Evolutionary conservation across 2,113 vertebrate genomes (phyloP).

Genomic region (Thalassarche chlororhynchos): DNA sequence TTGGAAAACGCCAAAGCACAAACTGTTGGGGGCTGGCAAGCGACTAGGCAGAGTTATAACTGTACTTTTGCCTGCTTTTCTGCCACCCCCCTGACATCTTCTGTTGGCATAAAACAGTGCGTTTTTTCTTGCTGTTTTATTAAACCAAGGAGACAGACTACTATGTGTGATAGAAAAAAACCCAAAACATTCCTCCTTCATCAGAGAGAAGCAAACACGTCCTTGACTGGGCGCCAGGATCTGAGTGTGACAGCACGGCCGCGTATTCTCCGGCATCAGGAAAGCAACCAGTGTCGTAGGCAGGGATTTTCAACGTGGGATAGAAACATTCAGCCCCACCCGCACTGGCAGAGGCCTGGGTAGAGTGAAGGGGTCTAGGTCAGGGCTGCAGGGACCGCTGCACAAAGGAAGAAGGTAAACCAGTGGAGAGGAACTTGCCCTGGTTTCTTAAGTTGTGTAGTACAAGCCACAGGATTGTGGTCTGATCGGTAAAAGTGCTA

Average conservation of each 20-base stretch:
- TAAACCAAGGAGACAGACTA: not conserved
- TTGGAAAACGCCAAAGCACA: not conserved
- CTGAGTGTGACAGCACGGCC: not conserved
- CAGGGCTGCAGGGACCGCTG: not conserved
- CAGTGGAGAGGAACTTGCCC: not conserved
- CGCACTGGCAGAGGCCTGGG: not conserved
- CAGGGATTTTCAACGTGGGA: not conserved
- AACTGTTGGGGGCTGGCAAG: not conserved
- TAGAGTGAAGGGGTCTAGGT: not conserved
- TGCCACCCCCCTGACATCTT: not conserved
- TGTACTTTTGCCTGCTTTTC: not conserved
- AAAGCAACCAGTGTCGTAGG: not conserved
- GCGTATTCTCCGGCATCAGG: accelerated
- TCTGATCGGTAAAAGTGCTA: not conserved
- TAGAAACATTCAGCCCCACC: not conserved
- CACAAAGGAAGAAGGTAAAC: accelerated
- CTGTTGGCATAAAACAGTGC: not conserved
- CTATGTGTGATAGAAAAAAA: not conserved
- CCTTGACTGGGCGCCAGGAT: not conserved
- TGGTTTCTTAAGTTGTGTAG: not conserved
- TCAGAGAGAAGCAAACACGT: not conserved
- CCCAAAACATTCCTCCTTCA: not conserved
- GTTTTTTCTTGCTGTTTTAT: not conserved
- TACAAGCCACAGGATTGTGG: not conserved
- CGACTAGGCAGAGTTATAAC: accelerated